A percentile compares a stretch with the other conserved stretches of the same genome.
Conservation (phyloP, 2,113 vertebrate genomes). For the Heliornis fulica region DNA sequence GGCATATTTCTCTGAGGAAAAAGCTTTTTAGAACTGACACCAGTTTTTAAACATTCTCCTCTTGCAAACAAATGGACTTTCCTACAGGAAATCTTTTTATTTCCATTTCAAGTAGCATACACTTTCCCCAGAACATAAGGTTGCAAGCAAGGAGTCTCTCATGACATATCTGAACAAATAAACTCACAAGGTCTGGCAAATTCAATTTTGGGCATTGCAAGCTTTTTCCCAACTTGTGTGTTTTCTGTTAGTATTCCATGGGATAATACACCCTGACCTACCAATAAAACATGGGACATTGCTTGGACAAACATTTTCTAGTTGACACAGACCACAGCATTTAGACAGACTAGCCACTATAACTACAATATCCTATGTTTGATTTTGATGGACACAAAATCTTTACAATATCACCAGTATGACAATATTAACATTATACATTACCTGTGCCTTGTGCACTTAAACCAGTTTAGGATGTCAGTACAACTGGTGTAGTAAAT, state of each 20-base stretch:
- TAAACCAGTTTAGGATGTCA: conserved; percentile 98
- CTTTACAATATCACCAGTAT: neutral
- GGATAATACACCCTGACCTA: neutral
- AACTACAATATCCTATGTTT: neutral
- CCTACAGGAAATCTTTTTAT: neutral
- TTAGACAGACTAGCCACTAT: neutral
- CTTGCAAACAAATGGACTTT: neutral
- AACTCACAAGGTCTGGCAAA: neutral
- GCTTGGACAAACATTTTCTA: neutral
- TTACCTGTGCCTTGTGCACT: conserved; percentile 96
- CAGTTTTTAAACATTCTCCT: neutral
- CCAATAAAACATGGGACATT: neutral
- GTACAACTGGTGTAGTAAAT: conserved; percentile 96
- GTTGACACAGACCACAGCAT: neutral
- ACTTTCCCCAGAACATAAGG: neutral
- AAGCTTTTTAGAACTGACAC: neutral
- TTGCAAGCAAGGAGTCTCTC: neutral
- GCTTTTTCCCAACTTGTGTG: neutral
- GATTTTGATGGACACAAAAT: neutral
- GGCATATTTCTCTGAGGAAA: neutral
- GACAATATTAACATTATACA: neutral
- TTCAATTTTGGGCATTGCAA: neutral
- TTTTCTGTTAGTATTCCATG: neutral
- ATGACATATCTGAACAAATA: neutral
- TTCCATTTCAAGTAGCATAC: neutral